Evolutionary conservation across 2,113 vertebrate genomes (phyloP), one percentile per base, ranked within the genome.

Genomic region (Morone chrysops): DNA sequence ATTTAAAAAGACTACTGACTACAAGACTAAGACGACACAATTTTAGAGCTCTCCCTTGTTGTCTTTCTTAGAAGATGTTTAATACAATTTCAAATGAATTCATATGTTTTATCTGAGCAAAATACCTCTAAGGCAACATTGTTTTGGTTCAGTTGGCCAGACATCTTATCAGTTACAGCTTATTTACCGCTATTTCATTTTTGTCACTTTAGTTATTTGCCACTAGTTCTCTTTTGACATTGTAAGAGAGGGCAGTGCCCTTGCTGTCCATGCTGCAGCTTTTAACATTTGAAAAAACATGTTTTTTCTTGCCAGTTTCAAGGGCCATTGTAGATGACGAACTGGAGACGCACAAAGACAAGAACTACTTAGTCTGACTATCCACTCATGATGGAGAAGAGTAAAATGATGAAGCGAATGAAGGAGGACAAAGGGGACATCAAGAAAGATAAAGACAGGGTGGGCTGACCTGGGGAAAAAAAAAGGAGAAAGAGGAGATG

Each of bases 351-450:
- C 43, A 78, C 88, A 91, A 92, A 93, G 92, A 94, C 89, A 91
- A 94, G 91, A 82, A 88, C 78, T 92, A 87, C 92, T 94, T 81
- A 82, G 71, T 53, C 70, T 70, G 83, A 87, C 73, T 25, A 70
- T 72, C 79, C 85, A 86, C 89, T 92, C 81, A 20, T 56, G 81
- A 72, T 79, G 82, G 65, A 83, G 54, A 78, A 78, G 72, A 88
- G 84, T 47, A 22, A 80, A 78, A 90, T 83, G 60, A 84, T 61
- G 59, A 82, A 83, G 81, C 0, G 56, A 83, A 89, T 83, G 75
- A 79, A 89, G 84, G 76, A 90, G 89, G 80, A 87, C 88, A 80
- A 81, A 54, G 25, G 20, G 76, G 75, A 56, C 81, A 80, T 45
- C 10, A 18, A 66, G 61, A 61, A 59, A 75, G 31, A 67, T 66